These are phyloP conservation scores for Sebastes elongatus DNA, from an alignment of 2,797 vertebrate species.

Conservation along the genomic window DNA sequence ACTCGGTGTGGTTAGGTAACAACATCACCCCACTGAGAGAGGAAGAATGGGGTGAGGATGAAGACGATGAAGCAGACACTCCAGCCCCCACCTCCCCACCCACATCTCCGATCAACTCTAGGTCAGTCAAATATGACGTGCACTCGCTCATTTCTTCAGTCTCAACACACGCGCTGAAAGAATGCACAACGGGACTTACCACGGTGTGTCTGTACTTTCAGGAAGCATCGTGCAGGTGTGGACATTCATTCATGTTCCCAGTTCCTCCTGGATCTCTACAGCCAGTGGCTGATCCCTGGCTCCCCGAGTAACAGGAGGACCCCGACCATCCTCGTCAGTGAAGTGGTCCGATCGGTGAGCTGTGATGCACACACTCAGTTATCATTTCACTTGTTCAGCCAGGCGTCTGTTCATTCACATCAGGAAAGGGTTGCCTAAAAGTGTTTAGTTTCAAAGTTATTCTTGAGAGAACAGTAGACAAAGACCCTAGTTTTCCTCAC, in stretches of 20 bases:
- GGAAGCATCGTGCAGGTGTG: slow-evolving; percentile 97
- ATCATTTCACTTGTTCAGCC: background rate
- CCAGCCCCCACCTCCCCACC: slow-evolving; percentile 89
- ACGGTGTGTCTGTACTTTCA: slow-evolving; percentile 57
- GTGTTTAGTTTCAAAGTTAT: background rate
- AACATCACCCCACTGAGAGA: slow-evolving; percentile 95
- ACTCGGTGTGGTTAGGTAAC: slow-evolving; percentile 97
- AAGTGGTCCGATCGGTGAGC: slow-evolving; percentile 97
- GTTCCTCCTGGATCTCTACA: slow-evolving; percentile 96
- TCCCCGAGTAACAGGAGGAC: slow-evolving; percentile 89
- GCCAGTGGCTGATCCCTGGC: slow-evolving; percentile 95
- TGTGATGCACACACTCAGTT: background rate
- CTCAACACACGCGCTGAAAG: background rate
- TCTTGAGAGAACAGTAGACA: no score
- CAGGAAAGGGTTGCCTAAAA: background rate
- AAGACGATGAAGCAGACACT: slow-evolving; percentile 92
- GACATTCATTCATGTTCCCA: slow-evolving; percentile 99
- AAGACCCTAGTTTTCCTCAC: background rate
- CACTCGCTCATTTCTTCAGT: background rate
- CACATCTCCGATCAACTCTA: slow-evolving; percentile 92
- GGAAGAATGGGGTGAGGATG: slow-evolving; percentile 97
- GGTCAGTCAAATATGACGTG: slow-evolving; percentile 74
- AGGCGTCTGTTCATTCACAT: background rate
- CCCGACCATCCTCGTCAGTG: slow-evolving; percentile 92
- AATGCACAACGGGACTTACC: no score